Conservation (phyloP, 1,140 invertebrate genomes). For the Sinella curviseta region DNA sequence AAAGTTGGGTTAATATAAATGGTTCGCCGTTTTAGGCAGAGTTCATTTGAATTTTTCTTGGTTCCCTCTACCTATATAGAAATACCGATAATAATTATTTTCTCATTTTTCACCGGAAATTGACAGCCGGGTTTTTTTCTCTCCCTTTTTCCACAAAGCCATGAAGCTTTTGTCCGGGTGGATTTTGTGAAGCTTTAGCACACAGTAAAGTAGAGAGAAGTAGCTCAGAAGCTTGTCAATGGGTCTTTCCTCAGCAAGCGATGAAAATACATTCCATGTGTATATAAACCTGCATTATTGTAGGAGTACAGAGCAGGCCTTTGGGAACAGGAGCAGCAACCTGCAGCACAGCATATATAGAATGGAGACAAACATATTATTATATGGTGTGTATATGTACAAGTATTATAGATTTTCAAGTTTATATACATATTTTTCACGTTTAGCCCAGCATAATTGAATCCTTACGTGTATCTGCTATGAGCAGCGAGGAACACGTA, state of each 20-base stretch:
- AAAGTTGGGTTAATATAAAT: too few species aligned
- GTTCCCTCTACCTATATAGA: not conserved
- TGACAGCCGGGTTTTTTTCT: slow-evolving; percentile 8
- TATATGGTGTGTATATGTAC: too few species aligned
- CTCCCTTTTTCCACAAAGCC: slow-evolving; percentile 17
- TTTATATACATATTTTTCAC: not conserved
- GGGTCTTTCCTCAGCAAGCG: not conserved
- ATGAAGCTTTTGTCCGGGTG: not conserved
- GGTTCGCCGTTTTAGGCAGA: too few species aligned
- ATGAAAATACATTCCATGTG: not conserved
- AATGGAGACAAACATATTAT: too few species aligned
- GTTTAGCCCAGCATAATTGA: not conserved
- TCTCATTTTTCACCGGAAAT: slow-evolving; percentile 27
- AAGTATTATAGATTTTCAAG: too few species aligned
- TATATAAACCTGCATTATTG: not conserved
- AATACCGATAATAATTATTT: slow-evolving; percentile 22
- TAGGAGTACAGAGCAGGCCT: not conserved
- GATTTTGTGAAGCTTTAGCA: not conserved
- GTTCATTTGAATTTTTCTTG: too few species aligned
- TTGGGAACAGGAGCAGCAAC: not conserved
- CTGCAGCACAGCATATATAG: not conserved
- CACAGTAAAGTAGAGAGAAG: not conserved
- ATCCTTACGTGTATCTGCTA: not conserved
- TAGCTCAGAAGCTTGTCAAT: not conserved
- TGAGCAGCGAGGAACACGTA: not conserved